Percentiles rank a stretch among this genome's conserved stretches.
phyloP scores from a whole-genome alignment of 2,888 invertebrate genomes.

The Macrophya alboannulata region DNA sequence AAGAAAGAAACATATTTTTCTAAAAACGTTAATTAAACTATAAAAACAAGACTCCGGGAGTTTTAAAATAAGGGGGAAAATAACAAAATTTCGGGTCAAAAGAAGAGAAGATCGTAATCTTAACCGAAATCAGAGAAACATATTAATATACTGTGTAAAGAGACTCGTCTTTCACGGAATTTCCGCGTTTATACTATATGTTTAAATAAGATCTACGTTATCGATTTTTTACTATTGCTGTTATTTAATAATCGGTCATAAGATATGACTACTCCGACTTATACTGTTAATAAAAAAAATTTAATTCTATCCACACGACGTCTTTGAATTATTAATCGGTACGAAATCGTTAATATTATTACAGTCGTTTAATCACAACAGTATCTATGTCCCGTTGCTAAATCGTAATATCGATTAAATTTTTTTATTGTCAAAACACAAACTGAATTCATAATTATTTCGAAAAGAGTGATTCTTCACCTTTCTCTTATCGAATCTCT shows the following conservation, averaged over 20 bases:
- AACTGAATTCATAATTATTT: constrained; percentile 29
- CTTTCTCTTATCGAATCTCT: background rate
- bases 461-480: background rate
- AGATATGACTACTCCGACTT: background rate
- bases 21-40: background rate
- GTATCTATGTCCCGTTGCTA: background rate
- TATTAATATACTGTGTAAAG: background rate
- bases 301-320: background rate
- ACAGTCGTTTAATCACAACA: background rate
- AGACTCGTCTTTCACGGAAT: background rate
- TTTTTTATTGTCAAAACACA: constrained; percentile 24
- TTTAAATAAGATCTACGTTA: too few relatives aligned
- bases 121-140: background rate
- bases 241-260: background rate
- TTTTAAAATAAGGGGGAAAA: background rate
- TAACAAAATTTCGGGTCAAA: background rate
- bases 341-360: constrained; percentile 20
- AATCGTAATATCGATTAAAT: constrained; percentile 11
- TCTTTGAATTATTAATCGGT: constrained; percentile 21
- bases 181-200: background rate
- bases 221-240: background rate
- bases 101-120: background rate
- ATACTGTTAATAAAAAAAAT: background rate
- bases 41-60: background rate
- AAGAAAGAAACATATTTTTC: constrained; percentile 17